phyloP scores from a whole-genome alignment of 2,888 invertebrate genomes.

The Malthinus flaveolus region DNA sequence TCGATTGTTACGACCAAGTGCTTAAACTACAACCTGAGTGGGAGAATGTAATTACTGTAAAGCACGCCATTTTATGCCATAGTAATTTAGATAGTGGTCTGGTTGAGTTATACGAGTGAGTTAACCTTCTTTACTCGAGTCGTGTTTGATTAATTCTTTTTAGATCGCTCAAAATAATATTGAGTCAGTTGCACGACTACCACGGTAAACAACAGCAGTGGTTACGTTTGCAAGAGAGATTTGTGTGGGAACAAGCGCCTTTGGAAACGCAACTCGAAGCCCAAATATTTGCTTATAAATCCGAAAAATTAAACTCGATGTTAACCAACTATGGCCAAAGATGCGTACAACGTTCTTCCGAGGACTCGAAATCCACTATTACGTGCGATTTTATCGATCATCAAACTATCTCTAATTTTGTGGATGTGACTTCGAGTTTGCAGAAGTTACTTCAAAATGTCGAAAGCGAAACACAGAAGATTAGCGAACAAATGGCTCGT shows the following conservation, averaged over 20 bases:
- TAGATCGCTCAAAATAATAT: conserved; percentile 64
- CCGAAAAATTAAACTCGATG: conserved; percentile 44
- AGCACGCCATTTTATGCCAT: conserved; percentile 70
- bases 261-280: conserved; percentile 46
- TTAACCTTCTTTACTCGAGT: conserved; percentile 31
- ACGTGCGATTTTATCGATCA: conserved; percentile 53
- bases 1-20: conserved; percentile 68
- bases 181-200: conserved; percentile 65
- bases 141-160: conserved; percentile 11
- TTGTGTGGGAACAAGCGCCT: conserved; percentile 59
- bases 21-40: conserved; percentile 66
- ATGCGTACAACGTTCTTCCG: conserved; percentile 50
- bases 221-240: conserved; percentile 62
- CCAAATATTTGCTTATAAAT: conserved; percentile 47
- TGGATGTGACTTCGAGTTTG: conserved; percentile 55
- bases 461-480: conserved; percentile 57
- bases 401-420: conserved; percentile 51
- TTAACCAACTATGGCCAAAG: conserved; percentile 48
- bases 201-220: conserved; percentile 65
- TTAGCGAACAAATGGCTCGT: conserved; percentile 53
- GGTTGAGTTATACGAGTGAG: conserved; percentile 68
- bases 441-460: conserved; percentile 56
- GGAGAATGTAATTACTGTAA: conserved; percentile 64
- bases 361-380: conserved; percentile 48
- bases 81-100: conserved; percentile 65